Conservation (phyloP, 2,888 invertebrate genomes). For the Phymatocera aterrima region DNA sequence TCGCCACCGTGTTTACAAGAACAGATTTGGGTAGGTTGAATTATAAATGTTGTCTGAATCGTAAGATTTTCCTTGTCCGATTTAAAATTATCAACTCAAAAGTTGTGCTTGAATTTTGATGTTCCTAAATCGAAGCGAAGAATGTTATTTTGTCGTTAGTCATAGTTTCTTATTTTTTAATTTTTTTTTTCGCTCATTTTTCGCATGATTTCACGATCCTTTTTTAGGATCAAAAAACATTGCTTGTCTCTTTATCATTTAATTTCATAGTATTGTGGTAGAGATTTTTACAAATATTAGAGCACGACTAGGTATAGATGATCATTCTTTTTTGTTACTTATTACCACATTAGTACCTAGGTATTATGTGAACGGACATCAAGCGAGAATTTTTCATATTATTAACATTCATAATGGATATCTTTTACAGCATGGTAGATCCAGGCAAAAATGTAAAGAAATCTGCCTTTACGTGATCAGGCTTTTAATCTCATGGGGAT, state of each 20-base stretch:
- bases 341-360: background rate
- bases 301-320: slow-evolving; percentile 17
- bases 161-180: background rate
- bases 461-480: background rate
- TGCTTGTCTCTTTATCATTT: background rate
- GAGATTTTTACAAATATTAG: background rate
- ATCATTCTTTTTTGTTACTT: background rate
- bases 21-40: slow-evolving; percentile 80
- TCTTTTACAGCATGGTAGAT: background rate
- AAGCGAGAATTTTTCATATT: background rate
- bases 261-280: background rate
- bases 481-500: background rate
- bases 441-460: background rate
- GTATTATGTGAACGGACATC: background rate
- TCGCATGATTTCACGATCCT: background rate
- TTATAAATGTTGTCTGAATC: background rate
- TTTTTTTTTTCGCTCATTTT: too few relatives aligned
- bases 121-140: background rate
- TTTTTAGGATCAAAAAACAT: background rate
- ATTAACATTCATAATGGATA: background rate
- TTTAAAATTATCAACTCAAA: background rate
- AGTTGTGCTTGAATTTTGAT: background rate
- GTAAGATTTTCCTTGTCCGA: background rate
- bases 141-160: slow-evolving; percentile 1
- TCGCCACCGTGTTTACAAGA: slow-evolving; percentile 81